Percentiles rank a stretch among this genome's conserved stretches.
Evolutionary conservation across 1,140 invertebrate genomes (phyloP).

Genomic region (Thaumatotibia leucotreta): DNA sequence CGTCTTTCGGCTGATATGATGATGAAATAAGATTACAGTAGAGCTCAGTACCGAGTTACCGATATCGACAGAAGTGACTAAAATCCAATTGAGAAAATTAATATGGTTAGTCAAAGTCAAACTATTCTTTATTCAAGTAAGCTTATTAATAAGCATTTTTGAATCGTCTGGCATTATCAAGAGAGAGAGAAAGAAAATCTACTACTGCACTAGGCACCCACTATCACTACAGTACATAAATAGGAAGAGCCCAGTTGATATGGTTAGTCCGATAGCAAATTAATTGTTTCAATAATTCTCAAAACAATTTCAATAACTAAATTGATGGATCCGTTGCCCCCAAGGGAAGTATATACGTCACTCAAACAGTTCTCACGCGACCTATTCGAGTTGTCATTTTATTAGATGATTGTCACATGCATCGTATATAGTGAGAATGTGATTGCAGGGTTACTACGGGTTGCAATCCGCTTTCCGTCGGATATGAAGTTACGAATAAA

Average conservation of each 20-base stretch:
- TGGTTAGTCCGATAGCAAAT: neutral
- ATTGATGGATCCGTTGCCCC: conserved; percentile 35
- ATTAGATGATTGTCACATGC: conserved; percentile 61
- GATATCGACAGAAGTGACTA: too few relatives aligned
- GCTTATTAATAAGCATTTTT: too few relatives aligned
- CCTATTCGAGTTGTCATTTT: conserved; percentile 37
- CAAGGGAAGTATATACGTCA: conserved; percentile 30
- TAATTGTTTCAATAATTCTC: conserved; percentile 19
- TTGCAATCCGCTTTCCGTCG: neutral
- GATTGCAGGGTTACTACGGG: neutral
- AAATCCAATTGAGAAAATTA: too few relatives aligned
- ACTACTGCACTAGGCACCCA: neutral
- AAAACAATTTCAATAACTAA: conserved; percentile 24
- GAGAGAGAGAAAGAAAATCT: too few relatives aligned
- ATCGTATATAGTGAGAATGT: conserved; percentile 7
- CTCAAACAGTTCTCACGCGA: conserved; percentile 46
- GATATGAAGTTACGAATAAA: neutral
- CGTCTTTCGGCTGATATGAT: too few relatives aligned
- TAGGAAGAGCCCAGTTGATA: neutral
- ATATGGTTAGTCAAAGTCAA: too few relatives aligned
- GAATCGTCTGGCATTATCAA: too few relatives aligned
- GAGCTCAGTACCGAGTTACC: too few relatives aligned
- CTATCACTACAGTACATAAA: neutral
- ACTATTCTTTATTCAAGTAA: too few relatives aligned
- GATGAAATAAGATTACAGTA: too few relatives aligned